Conservation (phyloP, 2,888 invertebrate genomes). For the Seira musarum region DNA sequence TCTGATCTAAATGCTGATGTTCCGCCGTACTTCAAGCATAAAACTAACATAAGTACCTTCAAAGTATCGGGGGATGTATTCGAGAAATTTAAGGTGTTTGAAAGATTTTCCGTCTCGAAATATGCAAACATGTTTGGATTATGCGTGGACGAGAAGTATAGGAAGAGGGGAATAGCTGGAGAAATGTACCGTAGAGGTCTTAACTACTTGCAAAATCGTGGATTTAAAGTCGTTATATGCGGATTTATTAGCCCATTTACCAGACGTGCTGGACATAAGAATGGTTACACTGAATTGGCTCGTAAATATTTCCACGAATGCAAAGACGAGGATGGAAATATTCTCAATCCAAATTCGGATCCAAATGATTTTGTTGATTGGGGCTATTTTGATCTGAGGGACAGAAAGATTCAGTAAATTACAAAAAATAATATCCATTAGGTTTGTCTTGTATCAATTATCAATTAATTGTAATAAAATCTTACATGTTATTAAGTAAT, state of each 20-base stretch:
- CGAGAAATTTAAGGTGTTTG: slow-evolving; percentile 30
- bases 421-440: too few species aligned
- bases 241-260: slow-evolving; percentile 48
- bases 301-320: slow-evolving; percentile 35
- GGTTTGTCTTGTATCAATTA: too few species aligned
- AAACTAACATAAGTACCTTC: slow-evolving; percentile 2
- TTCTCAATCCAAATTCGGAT: slow-evolving; percentile 46
- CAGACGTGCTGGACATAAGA: slow-evolving; percentile 39
- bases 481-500: too few species aligned
- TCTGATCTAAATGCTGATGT: not conserved
- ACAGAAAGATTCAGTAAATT: not conserved
- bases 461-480: too few species aligned
- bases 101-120: slow-evolving; percentile 19
- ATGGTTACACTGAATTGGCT: slow-evolving; percentile 44
- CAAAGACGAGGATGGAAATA: slow-evolving; percentile 39
- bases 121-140: slow-evolving; percentile 57
- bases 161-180: slow-evolving; percentile 36
- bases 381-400: slow-evolving; percentile 42
- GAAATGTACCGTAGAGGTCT: slow-evolving; percentile 53
- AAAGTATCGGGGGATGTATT: slow-evolving; percentile 7
- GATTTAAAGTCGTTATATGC: slow-evolving; percentile 44
- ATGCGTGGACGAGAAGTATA: slow-evolving; percentile 38
- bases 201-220: slow-evolving; percentile 24
- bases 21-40: slow-evolving; percentile 1
- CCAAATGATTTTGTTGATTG: slow-evolving; percentile 39